Conservation (phyloP, 2,888 invertebrate genomes). For the Alviniconcha strummeri region DNA sequence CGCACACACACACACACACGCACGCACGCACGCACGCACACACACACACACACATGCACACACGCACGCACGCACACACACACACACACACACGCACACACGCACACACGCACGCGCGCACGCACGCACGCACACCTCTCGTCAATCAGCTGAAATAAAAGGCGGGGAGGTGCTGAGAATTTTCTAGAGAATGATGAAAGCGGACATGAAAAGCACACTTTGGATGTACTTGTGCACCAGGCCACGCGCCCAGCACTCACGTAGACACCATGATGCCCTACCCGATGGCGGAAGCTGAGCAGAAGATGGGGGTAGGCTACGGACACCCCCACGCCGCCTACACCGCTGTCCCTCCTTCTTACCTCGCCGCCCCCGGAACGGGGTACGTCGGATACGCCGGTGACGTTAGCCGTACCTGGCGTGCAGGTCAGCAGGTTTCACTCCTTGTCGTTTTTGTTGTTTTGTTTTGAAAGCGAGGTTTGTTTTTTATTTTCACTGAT, state of each 20-base stretch:
- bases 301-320: slow-evolving; percentile 1
- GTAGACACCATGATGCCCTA: neutral
- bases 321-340: slow-evolving; percentile 10
- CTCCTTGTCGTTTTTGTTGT: neutral
- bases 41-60: neutral
- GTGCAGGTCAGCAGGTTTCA: neutral
- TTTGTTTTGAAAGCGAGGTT: neutral
- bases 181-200: too few relatives aligned
- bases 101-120: too few relatives aligned
- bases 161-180: too few relatives aligned
- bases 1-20: too few relatives aligned
- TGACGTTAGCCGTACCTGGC: neutral
- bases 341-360: neutral
- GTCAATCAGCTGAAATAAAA: too few relatives aligned
- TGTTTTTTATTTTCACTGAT: too few relatives aligned
- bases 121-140: too few relatives aligned
- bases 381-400: neutral
- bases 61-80: neutral
- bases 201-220: too few relatives aligned
- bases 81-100: too few relatives aligned
- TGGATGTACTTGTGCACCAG: too few relatives aligned
- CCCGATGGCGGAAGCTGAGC: neutral
- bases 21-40: neutral
- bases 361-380: neutral
- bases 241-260: too few relatives aligned